Evolutionary conservation across 2,113 vertebrate species (phyloP).

Genomic region (Bubo bubo): DNA sequence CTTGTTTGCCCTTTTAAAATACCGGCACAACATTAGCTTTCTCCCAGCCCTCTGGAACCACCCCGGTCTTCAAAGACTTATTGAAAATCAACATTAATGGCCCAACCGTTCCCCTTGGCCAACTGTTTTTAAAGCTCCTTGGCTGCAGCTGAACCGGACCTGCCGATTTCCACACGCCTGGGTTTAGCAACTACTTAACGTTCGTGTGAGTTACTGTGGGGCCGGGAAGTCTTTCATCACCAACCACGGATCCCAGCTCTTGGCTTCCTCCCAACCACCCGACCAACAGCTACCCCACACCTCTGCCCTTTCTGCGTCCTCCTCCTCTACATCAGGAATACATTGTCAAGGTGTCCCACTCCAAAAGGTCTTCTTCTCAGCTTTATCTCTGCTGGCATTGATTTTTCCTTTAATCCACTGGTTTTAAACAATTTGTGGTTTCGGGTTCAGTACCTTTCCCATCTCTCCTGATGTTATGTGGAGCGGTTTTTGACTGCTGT

Average conservation of each 20-base stretch:
- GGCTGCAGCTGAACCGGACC: neutral
- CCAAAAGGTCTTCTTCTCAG: neutral
- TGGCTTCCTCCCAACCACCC: neutral
- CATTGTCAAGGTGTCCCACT: neutral
- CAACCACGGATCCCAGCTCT: neutral
- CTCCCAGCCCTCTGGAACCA: neutral
- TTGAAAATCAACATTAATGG: conserved; percentile 3
- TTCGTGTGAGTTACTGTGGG: neutral
- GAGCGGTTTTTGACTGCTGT: neutral
- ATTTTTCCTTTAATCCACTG: neutral
- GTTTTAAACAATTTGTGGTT: neutral
- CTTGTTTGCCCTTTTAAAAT: conserved; percentile 9
- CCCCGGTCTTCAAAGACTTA: neutral
- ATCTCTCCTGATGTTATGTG: fast-evolving
- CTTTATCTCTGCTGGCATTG: neutral
- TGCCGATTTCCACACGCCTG: neutral
- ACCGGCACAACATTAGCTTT: neutral
- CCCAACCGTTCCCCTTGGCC: neutral
- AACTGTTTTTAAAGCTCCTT: neutral
- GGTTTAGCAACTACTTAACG: neutral
- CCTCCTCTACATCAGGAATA: neutral
- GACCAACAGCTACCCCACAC: neutral
- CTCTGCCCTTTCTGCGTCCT: neutral
- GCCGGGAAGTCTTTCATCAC: neutral
- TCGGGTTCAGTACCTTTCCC: neutral